A percentile compares a stretch with the other conserved stretches of the same genome.
These are phyloP conservation scores for Nyctibius bracteatus DNA, from an alignment of 2,113 vertebrate genomes.

Conservation along the genomic window DNA sequence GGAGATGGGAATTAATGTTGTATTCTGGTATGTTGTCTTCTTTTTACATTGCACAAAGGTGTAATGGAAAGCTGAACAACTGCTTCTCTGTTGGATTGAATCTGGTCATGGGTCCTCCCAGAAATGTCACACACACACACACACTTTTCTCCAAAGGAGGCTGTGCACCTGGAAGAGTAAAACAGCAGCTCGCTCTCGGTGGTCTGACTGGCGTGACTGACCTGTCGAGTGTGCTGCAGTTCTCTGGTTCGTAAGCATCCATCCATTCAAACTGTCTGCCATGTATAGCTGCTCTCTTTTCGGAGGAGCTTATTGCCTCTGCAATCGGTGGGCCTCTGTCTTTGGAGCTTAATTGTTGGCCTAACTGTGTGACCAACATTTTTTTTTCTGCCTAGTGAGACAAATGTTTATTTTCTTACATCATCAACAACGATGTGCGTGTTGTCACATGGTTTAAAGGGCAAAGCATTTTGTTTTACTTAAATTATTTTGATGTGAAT, in stretches of 20 bases:
- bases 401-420: not conserved
- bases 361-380: not conserved
- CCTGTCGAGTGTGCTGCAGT: not conserved
- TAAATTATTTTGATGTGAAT: not conserved
- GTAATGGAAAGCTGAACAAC: not conserved
- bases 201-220: not conserved
- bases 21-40: not conserved
- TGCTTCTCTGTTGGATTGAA: not conserved
- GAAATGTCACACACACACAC: not conserved
- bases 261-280: not conserved
- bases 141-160: not conserved
- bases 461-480: not conserved
- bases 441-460: not conserved
- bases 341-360: not conserved
- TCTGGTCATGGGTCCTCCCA: not conserved
- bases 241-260: not conserved
- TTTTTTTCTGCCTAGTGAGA: not conserved
- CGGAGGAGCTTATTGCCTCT: not conserved
- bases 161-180: not conserved
- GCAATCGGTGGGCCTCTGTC: not conserved
- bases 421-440: not conserved
- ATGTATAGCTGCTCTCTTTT: not conserved
- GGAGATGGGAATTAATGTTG: not conserved
- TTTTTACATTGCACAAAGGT: not conserved
- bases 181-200: not conserved